These are phyloP conservation scores for Catocala sponsa DNA, from an alignment of 2,888 invertebrate species.

Conservation along the genomic window DNA sequence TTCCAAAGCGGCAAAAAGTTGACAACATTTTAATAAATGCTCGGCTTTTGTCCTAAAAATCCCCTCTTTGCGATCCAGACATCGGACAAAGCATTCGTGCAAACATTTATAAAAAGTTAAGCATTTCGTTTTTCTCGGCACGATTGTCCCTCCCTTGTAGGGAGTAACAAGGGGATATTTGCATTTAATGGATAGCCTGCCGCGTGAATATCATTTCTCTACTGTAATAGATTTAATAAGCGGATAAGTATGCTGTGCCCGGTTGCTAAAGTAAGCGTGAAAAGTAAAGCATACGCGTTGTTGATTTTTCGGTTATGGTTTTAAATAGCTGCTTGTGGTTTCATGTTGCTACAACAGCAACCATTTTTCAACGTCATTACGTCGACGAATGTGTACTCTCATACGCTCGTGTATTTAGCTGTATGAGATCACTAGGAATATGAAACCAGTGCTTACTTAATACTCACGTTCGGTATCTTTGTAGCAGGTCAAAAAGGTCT, in stretches of 20 bases:
- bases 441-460: too few relatives aligned
- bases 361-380: too few relatives aligned
- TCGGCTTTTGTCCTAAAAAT: constrained; percentile 70
- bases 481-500: too few relatives aligned
- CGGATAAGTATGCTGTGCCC: constrained; percentile 11
- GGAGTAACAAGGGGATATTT: constrained; percentile 61
- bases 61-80: constrained; percentile 70
- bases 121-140: constrained; percentile 62
- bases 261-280: not conserved
- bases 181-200: constrained; percentile 64
- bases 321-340: too few relatives aligned
- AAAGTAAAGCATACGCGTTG: too few relatives aligned
- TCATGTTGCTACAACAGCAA: too few relatives aligned
- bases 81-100: constrained; percentile 74
- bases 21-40: constrained; percentile 79
- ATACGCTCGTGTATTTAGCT: too few relatives aligned
- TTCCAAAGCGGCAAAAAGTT: constrained; percentile 58
- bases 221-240: constrained; percentile 39
- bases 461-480: too few relatives aligned
- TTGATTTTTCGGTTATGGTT: too few relatives aligned
- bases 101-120: constrained; percentile 78
- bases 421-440: too few relatives aligned
- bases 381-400: too few relatives aligned
- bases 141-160: constrained; percentile 58
- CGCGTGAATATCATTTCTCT: constrained; percentile 48